Conservation (phyloP, 2,113 vertebrate genomes). For the Odontophorus gujanensis region DNA sequence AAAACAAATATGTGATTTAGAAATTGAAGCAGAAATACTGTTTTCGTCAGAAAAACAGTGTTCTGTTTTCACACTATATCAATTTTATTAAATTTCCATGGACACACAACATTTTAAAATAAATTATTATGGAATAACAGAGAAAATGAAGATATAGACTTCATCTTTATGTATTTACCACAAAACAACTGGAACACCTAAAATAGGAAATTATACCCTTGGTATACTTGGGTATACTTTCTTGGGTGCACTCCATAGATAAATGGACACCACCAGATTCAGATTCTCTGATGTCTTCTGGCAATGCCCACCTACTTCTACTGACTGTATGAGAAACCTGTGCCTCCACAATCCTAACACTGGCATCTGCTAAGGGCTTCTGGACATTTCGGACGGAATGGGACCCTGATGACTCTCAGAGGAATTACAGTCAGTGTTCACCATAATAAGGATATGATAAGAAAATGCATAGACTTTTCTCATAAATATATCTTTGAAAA, state of each 20-base stretch:
- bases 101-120: not conserved
- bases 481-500: not conserved
- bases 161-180: not conserved
- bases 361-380: not conserved
- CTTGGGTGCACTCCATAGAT: not conserved
- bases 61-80: not conserved
- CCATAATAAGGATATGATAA: not conserved
- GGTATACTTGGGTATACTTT: no score
- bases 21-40: not conserved
- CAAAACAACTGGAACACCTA: not conserved
- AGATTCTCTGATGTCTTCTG: not conserved
- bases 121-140: not conserved
- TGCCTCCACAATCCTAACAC: not conserved
- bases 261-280: not conserved
- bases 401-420: not conserved
- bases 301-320: not conserved
- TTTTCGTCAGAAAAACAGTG: not conserved
- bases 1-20: not conserved
- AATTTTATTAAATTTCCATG: not conserved
- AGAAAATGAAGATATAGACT: not conserved
- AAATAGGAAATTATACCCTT: not conserved
- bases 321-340: not conserved
- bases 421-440: not conserved
- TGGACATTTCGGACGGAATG: not conserved
- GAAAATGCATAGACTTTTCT: not conserved